phyloP scores from a whole-genome alignment of 2,888 invertebrate genomes.

The Ectobius pallidus region DNA sequence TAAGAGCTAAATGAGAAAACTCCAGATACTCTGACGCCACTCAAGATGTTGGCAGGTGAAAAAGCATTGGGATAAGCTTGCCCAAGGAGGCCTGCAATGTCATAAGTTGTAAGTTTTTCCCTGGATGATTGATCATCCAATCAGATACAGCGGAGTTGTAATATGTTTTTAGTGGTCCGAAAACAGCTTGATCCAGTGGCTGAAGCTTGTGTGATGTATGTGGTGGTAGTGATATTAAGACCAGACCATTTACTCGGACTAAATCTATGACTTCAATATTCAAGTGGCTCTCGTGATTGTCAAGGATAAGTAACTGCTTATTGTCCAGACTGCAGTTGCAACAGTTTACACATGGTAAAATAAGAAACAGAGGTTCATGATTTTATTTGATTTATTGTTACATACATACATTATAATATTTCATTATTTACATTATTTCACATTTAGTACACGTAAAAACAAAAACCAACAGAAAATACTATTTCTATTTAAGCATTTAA shows the following conservation, averaged over 20 bases:
- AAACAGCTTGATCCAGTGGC: background rate
- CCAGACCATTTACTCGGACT: slow-evolving; percentile 50
- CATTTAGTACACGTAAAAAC: too few species aligned
- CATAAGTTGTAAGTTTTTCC: background rate
- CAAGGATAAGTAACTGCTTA: slow-evolving; percentile 14
- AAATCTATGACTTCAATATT: slow-evolving; percentile 35
- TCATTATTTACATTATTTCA: too few species aligned
- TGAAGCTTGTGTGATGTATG: slow-evolving; percentile 48
- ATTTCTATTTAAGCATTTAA: too few species aligned
- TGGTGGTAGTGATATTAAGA: slow-evolving; percentile 51
- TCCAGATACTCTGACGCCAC: too few species aligned
- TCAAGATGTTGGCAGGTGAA: too few species aligned
- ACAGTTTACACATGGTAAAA: slow-evolving; percentile 18
- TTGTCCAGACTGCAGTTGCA: slow-evolving; percentile 20
- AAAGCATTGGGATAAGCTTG: too few species aligned
- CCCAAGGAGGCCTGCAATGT: too few species aligned
- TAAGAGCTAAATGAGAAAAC: too few species aligned
- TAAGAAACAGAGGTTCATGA: background rate
- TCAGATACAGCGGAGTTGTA: background rate
- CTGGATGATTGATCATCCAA: background rate
- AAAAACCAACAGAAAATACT: too few species aligned
- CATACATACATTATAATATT: too few species aligned
- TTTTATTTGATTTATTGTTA: too few species aligned
- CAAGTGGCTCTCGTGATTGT: slow-evolving; percentile 4
- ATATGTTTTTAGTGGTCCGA: background rate